Percentiles rank a stretch among this genome's conserved stretches.
Evolutionary conservation across 2,888 invertebrate genomes (phyloP).

Genomic region (Troides helena): DNA sequence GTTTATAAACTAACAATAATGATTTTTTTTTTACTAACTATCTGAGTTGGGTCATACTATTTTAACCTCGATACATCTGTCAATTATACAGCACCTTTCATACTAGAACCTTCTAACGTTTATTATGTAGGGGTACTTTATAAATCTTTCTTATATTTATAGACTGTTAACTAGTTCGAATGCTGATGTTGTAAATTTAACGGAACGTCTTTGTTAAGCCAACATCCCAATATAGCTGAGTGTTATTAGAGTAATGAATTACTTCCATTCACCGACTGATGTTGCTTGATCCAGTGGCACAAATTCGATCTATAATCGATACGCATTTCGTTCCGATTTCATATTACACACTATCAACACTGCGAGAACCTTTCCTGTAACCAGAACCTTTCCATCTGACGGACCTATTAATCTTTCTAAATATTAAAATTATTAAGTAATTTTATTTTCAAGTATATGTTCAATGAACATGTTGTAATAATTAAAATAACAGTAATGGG

Average conservation of each 20-base stretch:
- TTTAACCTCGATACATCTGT: too few species aligned
- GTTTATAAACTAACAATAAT: too few species aligned
- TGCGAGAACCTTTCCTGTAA: neutral
- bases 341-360: neutral
- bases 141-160: neutral
- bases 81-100: too few species aligned
- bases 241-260: slow-evolving; percentile 28
- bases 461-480: neutral
- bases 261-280: slow-evolving; percentile 21
- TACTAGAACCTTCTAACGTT: too few species aligned
- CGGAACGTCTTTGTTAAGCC: slow-evolving; percentile 24
- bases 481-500: neutral
- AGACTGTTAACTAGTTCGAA: neutral
- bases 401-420: neutral
- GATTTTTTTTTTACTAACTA: too few species aligned
- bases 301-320: slow-evolving; percentile 26
- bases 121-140: neutral
- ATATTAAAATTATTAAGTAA: neutral
- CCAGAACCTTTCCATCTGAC: neutral
- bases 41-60: too few species aligned
- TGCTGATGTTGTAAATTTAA: neutral
- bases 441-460: neutral
- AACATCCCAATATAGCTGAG: slow-evolving; percentile 28
- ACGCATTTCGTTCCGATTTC: slow-evolving; percentile 17
- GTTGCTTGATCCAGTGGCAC: slow-evolving; percentile 23